phyloP scores from a whole-genome alignment of 2,797 vertebrate genomes.

The Acanthurus tractus region DNA sequence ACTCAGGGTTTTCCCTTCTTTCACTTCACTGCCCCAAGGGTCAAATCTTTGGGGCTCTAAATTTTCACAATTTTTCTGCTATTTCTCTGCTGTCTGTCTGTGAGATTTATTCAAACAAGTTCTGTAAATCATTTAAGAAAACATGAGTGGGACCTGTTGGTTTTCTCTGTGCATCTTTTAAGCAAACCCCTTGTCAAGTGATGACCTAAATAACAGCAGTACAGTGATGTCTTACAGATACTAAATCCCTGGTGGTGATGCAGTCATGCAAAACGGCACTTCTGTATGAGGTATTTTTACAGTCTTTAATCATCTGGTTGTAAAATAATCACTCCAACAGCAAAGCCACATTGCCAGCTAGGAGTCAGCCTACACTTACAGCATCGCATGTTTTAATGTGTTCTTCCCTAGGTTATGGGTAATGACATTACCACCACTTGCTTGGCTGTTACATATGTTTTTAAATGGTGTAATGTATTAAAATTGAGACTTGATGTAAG shows the following conservation, averaged over 20 bases:
- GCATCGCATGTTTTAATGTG: background rate
- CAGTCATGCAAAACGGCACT: background rate
- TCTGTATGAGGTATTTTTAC: slow-evolving; percentile 10
- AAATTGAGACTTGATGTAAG: background rate
- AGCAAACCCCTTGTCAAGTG: background rate
- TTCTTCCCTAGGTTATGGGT: slow-evolving; percentile 1
- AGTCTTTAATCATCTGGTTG: slow-evolving; percentile 21
- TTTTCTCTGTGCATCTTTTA: background rate
- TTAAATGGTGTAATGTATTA: background rate
- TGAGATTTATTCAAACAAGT: slow-evolving; percentile 34
- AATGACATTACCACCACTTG: background rate
- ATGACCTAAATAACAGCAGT: background rate
- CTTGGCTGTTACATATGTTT: background rate
- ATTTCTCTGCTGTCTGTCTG: slow-evolving; percentile 21
- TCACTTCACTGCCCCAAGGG: slow-evolving; percentile 11
- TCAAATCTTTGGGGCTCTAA: slow-evolving; percentile 28
- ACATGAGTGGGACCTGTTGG: slow-evolving; percentile 6
- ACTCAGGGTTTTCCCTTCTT: background rate
- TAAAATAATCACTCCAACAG: slow-evolving; percentile 10
- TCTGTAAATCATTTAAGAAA: slow-evolving; percentile 25
- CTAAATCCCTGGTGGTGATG: slow-evolving; percentile 1
- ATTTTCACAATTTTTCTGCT: slow-evolving; percentile 1
- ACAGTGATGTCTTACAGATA: background rate
- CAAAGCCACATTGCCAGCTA: background rate
- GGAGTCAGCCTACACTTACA: background rate